These are phyloP conservation scores for Paguma larvata DNA, from an alignment of 2,797 vertebrate species.

Conservation along the genomic window DNA sequence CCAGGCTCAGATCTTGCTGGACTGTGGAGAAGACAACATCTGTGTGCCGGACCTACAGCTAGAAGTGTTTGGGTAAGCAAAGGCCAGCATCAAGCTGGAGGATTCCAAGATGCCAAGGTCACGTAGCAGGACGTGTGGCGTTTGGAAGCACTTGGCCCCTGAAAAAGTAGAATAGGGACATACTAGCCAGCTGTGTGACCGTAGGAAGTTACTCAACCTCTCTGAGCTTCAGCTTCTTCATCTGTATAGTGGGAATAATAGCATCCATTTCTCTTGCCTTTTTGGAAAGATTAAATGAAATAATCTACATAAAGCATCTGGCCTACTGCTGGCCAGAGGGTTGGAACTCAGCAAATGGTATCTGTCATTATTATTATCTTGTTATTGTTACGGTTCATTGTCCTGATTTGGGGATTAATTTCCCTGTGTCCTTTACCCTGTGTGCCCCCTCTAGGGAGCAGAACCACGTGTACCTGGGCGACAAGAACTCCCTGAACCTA, in stretches of 20 bases:
- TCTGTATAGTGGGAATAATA: background rate
- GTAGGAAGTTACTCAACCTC: background rate
- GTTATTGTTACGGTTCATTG: background rate
- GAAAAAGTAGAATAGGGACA: background rate
- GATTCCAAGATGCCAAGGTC: background rate
- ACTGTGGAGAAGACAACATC: conserved; percentile 97
- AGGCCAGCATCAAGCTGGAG: background rate
- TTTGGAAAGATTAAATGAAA: background rate
- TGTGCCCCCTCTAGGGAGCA: conserved; percentile 89
- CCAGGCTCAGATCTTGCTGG: conserved; percentile 95
- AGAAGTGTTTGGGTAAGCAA: conserved; percentile 92
- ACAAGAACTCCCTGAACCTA: conserved; percentile 94
- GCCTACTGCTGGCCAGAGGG: background rate
- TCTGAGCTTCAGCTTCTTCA: background rate
- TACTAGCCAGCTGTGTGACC: background rate
- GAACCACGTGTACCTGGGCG: conserved; percentile 93
- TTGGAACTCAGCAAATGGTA: background rate
- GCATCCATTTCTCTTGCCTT: background rate
- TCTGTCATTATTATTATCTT: background rate
- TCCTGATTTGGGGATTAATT: background rate
- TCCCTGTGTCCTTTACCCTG: background rate
- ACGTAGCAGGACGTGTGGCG: background rate
- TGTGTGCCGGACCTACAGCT: conserved; percentile 97
- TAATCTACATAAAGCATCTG: background rate
- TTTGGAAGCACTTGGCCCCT: background rate